Evolutionary conservation across 2,888 invertebrate species (phyloP).

Genomic region (Lathronympha strigana): DNA sequence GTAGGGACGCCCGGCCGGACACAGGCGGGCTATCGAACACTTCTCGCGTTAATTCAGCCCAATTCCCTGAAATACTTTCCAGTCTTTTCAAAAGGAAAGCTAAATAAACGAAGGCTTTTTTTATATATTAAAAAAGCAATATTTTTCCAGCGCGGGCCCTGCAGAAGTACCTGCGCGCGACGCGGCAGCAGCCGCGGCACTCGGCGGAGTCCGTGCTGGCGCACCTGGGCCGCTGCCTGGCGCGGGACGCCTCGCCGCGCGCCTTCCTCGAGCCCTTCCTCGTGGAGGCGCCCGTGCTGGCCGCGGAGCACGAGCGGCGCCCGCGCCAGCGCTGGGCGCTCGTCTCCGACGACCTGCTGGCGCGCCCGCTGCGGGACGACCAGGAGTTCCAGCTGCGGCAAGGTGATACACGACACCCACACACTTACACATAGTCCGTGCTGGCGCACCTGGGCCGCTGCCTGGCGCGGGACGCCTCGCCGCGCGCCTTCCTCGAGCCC

Average conservation of each 20-base stretch:
- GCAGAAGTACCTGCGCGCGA: slow-evolving; percentile 97
- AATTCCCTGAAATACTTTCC: too few species aligned
- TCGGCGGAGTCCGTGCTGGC: slow-evolving; percentile 96
- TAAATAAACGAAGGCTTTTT: too few species aligned
- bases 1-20: too few species aligned
- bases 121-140: too few species aligned
- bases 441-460: too few species aligned
- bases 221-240: slow-evolving; percentile 95
- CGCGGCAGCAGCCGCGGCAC: slow-evolving; percentile 97
- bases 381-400: slow-evolving; percentile 96
- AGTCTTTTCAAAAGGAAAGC: too few species aligned
- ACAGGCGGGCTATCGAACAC: too few species aligned
- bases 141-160: slow-evolving; percentile 89
- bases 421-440: too few species aligned
- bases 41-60: too few species aligned
- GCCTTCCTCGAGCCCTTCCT: slow-evolving; percentile 98
- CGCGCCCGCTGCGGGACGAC: slow-evolving; percentile 92
- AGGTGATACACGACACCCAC: too few species aligned
- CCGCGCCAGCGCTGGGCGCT: slow-evolving; percentile 98
- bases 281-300: slow-evolving; percentile 91
- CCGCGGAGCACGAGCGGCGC: slow-evolving; percentile 92
- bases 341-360: slow-evolving; percentile 95
- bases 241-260: slow-evolving; percentile 96
- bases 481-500: too few species aligned
- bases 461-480: too few species aligned